Base-by-base conservation (phyloP, 2,113 vertebrate species). In the Anguilla rostrata region DNA sequence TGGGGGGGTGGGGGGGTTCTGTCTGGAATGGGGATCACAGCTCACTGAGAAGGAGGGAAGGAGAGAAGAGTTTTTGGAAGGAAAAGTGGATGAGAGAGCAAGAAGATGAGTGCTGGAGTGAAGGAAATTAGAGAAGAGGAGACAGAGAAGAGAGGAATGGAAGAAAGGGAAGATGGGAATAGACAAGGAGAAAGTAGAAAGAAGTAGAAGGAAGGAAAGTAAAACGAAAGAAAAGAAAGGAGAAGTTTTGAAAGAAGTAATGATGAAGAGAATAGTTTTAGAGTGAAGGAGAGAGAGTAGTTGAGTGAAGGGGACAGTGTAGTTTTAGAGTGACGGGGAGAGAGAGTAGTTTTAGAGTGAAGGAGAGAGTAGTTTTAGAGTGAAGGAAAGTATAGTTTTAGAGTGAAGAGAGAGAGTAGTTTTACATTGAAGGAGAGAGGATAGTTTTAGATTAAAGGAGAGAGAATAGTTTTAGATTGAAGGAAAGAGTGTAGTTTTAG, bases 1-100 rank as follows among this genome's bases (percentile, higher is more conserved):
- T 95, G 95, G 53, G 63, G 94, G 96, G 96, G 95, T 95, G 91
- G 96, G 94, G 96, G 95, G 96, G 96, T 95, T 83, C 93, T 95
- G 94, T 94, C 95, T 92, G 93, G 94, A 93, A 95, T 94, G 94
- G 94, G 94, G 94, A 94, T 96, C 29, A 85, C 86, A 39, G 90
- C 85, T 87, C 90, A 85, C 34, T 43, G 78, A 86, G 87, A 84
- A 46, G 41, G 39, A 60, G 46, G 49, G 20, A 26, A 60, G 84
- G 84, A 85, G 78, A 75, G 78, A 49, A 34, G 78, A 57, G 53
- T 41, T 85, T 78, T n/a, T 8, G 71, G 41, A 49, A 22, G 49
- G 71, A 79, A 57, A 29, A 85, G 60, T 6, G 22, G 75, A 66
- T 71, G 39, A 85, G 78, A 39, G n/a, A 26, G 75, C 43, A 53